Base-by-base conservation (phyloP, 92 coral and sea anemone genomes). In the Palythoa grandiflora region DNA sequence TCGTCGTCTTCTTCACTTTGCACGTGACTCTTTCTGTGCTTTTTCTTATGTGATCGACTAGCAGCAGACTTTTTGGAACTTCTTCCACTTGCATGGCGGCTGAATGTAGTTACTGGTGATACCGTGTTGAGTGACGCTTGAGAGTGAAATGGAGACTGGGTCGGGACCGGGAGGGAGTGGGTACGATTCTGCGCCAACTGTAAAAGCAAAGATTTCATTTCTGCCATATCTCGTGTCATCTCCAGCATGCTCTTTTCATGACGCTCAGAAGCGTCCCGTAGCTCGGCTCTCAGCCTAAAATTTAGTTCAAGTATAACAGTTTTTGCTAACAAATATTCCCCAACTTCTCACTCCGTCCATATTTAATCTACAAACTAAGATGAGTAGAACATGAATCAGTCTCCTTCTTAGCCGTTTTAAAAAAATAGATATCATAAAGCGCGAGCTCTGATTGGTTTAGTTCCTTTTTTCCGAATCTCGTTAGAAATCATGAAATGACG, bases 161-260 rank as follows among this genome's bases (percentile, higher is more conserved):
- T 28, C n/a, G 77, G 20, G 55, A 68, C 73, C 19, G 21, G 83
- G 54, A 59, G 87, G 9, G 74, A 10, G n/a, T 47, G 81, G 19
- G 68, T 55, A n/a, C 84, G 44, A n/a, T 83, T 89, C 83, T 89
- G 92, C 9, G 87, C 70, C 83, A 94, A 89, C 54, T 91, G 94
- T 16, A 84, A 50, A 55, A 97, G 84, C 89, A 94, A 77, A 36
- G 88, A 80, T 59, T 97, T 97, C 91, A 97, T 90, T 63, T 97
- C 98, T n/a, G 97, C 97, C 38, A 97, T 86, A 77, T 97, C 99
- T 48, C 84, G 94, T 52, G 92, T 89, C 93, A 97, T 88, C 68
- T 89, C 94, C 19, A 83, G 80, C 75, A 95, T 81, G 57, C 87
- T 90, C 36, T 93, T 76, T 50, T 96, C 93, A 61, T 97, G 97